Conservation (phyloP, 2,888 invertebrate genomes). For the Lordiphosa fenestrarum region DNA sequence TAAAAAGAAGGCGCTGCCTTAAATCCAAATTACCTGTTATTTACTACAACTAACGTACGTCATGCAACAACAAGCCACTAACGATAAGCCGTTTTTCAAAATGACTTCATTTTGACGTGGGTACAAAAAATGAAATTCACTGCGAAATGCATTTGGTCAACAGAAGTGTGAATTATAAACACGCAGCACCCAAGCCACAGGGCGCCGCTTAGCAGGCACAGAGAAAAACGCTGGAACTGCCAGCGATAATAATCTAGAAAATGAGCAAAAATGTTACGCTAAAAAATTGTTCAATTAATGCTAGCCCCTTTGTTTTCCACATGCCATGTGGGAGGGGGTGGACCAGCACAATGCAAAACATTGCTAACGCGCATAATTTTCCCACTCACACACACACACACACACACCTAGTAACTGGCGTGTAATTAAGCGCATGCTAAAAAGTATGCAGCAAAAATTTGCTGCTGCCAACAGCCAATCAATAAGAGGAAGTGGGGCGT, state of each 20-base stretch:
- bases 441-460: constrained; percentile 67
- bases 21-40: constrained; percentile 10
- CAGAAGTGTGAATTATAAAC: constrained; percentile 69
- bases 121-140: constrained; percentile 19
- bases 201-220: constrained; percentile 47
- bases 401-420: constrained; percentile 40
- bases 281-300: constrained; percentile 70
- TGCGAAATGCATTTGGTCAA: constrained; percentile 41
- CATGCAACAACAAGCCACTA: constrained; percentile 42
- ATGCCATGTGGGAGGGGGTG: neutral
- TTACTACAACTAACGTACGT: constrained; percentile 32
- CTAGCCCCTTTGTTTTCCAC: constrained; percentile 42
- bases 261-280: constrained; percentile 43
- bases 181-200: constrained; percentile 49
- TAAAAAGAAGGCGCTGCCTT: constrained; percentile 19
- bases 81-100: constrained; percentile 49
- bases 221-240: constrained; percentile 29
- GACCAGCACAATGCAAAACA: constrained; percentile 39
- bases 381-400: constrained; percentile 21
- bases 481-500: constrained; percentile 55
- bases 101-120: constrained; percentile 52
- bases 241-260: constrained; percentile 62
- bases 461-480: constrained; percentile 39
- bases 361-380: constrained; percentile 58
- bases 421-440: constrained; percentile 70